phyloP scores from a whole-genome alignment of 2,113 vertebrate genomes.

The Oriolus oriolus region DNA sequence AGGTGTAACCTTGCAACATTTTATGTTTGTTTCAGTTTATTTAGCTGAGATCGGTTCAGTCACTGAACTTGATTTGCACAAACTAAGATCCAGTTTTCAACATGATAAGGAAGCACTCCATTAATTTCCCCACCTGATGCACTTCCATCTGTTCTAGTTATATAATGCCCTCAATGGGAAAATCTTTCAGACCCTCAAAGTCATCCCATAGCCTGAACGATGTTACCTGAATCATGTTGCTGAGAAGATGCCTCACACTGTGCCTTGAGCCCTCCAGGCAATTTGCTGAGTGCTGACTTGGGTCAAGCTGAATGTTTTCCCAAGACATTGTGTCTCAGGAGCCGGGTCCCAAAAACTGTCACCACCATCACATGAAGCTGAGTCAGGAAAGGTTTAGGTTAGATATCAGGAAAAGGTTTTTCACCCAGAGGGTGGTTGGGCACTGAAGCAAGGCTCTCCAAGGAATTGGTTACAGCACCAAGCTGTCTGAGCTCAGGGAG shows the following conservation, averaged over 20 bases:
- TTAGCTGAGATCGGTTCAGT: background rate
- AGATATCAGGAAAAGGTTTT: background rate
- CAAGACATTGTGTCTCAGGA: background rate
- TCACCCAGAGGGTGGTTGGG: background rate
- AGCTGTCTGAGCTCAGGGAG: background rate
- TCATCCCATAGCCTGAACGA: background rate
- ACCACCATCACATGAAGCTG: background rate
- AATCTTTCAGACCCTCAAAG: background rate
- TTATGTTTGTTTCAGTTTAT: background rate
- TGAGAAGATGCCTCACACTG: background rate
- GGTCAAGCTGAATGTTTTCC: background rate
- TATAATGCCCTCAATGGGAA: background rate
- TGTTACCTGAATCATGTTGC: fast-evolving
- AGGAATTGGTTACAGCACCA: background rate
- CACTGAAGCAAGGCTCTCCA: background rate
- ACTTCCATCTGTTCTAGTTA: background rate
- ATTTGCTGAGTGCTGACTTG: background rate
- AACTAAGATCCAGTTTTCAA: background rate
- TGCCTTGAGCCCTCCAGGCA: background rate
- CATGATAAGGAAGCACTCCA: background rate
- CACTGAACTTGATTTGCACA: background rate
- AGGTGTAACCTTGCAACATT: background rate
- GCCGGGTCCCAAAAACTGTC: fast-evolving
- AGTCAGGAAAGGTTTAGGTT: background rate
- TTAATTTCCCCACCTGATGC: background rate